Base-by-base conservation (phyloP, 1,140 invertebrate genomes). In the Cephus cinctus region DNA sequence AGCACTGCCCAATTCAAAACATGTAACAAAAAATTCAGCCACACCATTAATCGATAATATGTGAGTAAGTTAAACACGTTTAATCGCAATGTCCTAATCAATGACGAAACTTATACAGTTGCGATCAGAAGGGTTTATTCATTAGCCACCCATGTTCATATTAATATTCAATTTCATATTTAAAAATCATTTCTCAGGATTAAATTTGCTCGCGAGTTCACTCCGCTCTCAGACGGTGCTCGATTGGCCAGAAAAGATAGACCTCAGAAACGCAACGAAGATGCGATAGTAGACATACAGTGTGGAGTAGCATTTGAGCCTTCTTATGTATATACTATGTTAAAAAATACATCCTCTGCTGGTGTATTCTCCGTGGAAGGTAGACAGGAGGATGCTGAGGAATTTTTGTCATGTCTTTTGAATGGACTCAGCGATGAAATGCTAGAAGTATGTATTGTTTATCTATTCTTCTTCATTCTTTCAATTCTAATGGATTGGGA, bases 381-480 rank as follows among this genome's bases (percentile, higher is more conserved):
- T 4, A 75, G 90, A 5, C 92, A 97, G 68, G 93, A 97, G 71
- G 94, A 97, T 77, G 94, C 94, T 0, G 94, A 97, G 72, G 94
- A 97, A 64, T 97, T 97, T 73, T 79, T 97, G 1, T 89, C 90
- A 9, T 94, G 89, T 74, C 79, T 98, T 36, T 80, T 97, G 1
- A 97, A 98, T 75, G 89, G 89, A 21, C 81, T 98, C 22, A 94
- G 96, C 72, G 95, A 98, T 73, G 95, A 98, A 78, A 96, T 98
- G 93, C 75, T 94, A 0, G 89, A 93, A 75, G 87, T 90, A 64
- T 53, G 60, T 49, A 43, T 44, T 32, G 20, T 45, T 36, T 44
- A 9, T 38, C 4, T 11, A 12, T 12, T 42, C 39, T 18, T 15
- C 25, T 39, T 21, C n/a, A n/a, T 43, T 36, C 15, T 35, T 12